Evolutionary conservation across 1,140 invertebrate species (phyloP).

Genomic region (Reticulitermes speratus): DNA sequence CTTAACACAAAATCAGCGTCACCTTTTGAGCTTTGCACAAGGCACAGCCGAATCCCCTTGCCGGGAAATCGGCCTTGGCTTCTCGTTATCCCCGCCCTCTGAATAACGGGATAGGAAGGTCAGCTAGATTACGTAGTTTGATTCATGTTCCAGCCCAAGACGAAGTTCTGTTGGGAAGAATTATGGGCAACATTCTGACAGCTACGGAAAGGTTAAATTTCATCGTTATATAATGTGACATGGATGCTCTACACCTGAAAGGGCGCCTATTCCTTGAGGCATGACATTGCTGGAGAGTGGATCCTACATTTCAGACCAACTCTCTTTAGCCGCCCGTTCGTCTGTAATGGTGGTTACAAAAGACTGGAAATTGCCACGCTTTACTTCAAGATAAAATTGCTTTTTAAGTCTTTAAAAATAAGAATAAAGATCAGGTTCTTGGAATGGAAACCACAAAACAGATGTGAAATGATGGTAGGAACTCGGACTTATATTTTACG

Average conservation of each 20-base stretch:
- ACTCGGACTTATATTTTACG: too few species aligned
- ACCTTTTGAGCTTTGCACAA: neutral
- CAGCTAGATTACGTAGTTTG: neutral
- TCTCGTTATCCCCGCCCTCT: neutral
- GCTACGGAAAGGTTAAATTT: neutral
- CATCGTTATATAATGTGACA: neutral
- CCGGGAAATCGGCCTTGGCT: slow-evolving; percentile 2
- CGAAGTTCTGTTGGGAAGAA: neutral
- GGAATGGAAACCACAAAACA: too few species aligned
- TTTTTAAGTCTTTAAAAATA: too few species aligned
- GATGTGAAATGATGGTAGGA: too few species aligned
- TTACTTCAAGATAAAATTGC: neutral
- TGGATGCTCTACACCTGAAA: neutral
- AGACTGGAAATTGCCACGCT: neutral
- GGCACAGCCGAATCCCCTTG: neutral
- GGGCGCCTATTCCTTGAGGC: neutral
- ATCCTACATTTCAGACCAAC: neutral
- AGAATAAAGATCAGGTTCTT: too few species aligned
- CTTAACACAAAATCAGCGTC: too few species aligned
- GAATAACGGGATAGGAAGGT: slow-evolving; percentile 5
- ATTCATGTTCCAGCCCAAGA: neutral
- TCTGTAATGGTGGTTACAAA: neutral
- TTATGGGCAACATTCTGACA: neutral
- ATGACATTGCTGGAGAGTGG: neutral
- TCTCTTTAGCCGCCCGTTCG: neutral